phyloP scores from a whole-genome alignment of 2,113 vertebrate genomes.

The Cololabis saira region DNA sequence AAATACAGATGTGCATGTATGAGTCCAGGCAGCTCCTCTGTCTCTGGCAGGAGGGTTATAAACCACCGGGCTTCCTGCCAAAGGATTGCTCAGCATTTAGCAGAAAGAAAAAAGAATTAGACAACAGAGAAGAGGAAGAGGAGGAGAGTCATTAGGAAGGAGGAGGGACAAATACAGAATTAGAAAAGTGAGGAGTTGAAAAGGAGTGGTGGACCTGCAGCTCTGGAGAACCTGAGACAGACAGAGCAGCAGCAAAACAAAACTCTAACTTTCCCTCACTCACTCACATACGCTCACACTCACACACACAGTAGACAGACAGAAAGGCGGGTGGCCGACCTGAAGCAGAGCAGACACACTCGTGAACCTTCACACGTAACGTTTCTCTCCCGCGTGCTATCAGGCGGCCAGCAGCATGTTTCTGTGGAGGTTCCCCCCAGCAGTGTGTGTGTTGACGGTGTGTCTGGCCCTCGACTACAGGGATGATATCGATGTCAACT shows the following conservation, averaged over 20 bases:
- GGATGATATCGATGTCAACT: conserved; percentile 78
- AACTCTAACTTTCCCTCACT: conserved; percentile 10
- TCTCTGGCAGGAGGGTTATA: conserved; percentile 32
- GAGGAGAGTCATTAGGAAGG: conserved; percentile 44
- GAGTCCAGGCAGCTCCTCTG: conserved; percentile 39
- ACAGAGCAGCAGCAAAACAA: conserved; percentile 32
- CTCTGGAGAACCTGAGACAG: conserved; percentile 41
- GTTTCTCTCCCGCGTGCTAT: conserved; percentile 11
- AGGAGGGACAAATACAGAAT: conserved; percentile 64
- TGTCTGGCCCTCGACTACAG: conserved; percentile 75
- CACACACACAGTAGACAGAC: background rate
- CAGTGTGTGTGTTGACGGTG: conserved; percentile 69
- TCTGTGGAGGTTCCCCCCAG: conserved; percentile 66
- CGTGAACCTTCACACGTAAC: conserved; percentile 9
- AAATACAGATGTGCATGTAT: conserved; percentile 14
- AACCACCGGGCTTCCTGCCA: conserved; percentile 64
- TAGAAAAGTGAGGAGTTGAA: conserved; percentile 62
- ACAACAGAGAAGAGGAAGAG: conserved; percentile 29
- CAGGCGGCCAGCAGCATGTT: conserved; percentile 67
- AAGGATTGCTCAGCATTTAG: conserved; percentile 78
- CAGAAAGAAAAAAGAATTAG: conserved; percentile 13
- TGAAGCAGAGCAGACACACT: conserved; percentile 22
- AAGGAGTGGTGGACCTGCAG: conserved; percentile 63
- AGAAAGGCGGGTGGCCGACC: background rate
- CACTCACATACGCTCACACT: conserved; percentile 10